Evolutionary conservation across 1,140 invertebrate species (phyloP), one percentile per base, ranked within the genome.

Genomic region (Orussus abietinus): DNA sequence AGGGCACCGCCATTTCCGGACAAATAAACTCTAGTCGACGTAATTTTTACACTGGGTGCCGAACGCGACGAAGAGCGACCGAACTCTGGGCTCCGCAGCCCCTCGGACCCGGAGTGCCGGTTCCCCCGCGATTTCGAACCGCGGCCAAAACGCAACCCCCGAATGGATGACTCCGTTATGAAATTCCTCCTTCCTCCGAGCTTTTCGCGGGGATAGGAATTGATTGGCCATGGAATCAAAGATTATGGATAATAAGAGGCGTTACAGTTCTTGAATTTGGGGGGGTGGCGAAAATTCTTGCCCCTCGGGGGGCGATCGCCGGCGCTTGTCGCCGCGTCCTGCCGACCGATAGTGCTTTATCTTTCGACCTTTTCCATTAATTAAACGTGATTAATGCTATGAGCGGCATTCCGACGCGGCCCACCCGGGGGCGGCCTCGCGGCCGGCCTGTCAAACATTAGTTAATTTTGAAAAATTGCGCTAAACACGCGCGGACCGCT

Each of bases 11-110:
- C 66, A 70, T 71, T 72, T 71, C 64, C 64, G 69, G 66, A 72
- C 67, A 73, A 71, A 73, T 73, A 73, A 73, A 72, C 68, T 71
- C 67, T 69, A 72, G 70, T 71, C 69, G 59, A 71, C 66, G 69
- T 69, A 72, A 72, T 71, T 73, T 72, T 73, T 72, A 67, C 67
- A 63, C 65, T 62, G 61, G 53, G 50, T 42, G 44, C 51, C 61
- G 54, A 63, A 62, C 53, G 59, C 65, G 64, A 69, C 64, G 65
- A 69, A 67, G 69, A 69, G 56, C 62, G 66, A 64, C n/a, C n/a
- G n/a, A n/a, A n/a, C n/a, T n/a, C n/a, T n/a, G n/a, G n/a, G n/a
- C n/a, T n/a, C n/a, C n/a, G n/a, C n/a, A n/a, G n/a, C n/a, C n/a
- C n/a, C n/a, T n/a, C n/a, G n/a, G n/a, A n/a, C n/a, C n/a, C n/a